These are phyloP conservation scores for Plebejus anna DNA, from an alignment of 2,888 invertebrate genomes.

Conservation along the genomic window DNA sequence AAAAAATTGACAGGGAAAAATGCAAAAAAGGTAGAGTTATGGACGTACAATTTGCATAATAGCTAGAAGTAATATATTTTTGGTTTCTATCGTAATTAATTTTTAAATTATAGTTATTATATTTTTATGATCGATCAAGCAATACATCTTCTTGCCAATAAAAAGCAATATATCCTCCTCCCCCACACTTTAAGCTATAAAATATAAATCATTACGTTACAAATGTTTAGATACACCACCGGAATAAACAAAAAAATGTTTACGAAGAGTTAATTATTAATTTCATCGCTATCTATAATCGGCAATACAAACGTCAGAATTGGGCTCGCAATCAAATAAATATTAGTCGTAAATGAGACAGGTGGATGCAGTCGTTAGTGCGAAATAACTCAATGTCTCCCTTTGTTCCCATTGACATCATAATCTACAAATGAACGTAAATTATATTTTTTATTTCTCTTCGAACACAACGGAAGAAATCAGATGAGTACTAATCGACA, in stretches of 20 bases:
- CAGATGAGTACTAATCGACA: background rate
- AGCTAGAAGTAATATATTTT: background rate
- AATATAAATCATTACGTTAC: background rate
- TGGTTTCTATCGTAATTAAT: background rate
- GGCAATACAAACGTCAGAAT: constrained; percentile 40
- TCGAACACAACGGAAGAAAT: constrained; percentile 1
- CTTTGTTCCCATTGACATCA: constrained; percentile 42
- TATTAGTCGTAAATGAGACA: constrained; percentile 65
- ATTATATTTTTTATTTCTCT: constrained; percentile 38
- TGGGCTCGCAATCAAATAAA: constrained; percentile 75
- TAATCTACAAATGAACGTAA: constrained; percentile 42
- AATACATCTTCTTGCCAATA: background rate
- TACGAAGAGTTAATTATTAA: constrained; percentile 12
- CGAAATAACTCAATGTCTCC: constrained; percentile 52
- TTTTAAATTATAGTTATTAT: background rate
- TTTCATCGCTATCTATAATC: constrained; percentile 40
- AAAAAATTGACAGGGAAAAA: background rate
- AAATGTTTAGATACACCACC: background rate
- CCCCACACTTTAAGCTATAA: background rate
- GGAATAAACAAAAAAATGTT: constrained; percentile 6
- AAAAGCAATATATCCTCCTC: background rate
- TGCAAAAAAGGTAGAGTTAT: background rate
- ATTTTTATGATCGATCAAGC: background rate
- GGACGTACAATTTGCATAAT: background rate
- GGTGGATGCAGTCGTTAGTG: constrained; percentile 47